Base-by-base conservation (phyloP, 2,888 invertebrate species). In the Escarpia spicata region DNA sequence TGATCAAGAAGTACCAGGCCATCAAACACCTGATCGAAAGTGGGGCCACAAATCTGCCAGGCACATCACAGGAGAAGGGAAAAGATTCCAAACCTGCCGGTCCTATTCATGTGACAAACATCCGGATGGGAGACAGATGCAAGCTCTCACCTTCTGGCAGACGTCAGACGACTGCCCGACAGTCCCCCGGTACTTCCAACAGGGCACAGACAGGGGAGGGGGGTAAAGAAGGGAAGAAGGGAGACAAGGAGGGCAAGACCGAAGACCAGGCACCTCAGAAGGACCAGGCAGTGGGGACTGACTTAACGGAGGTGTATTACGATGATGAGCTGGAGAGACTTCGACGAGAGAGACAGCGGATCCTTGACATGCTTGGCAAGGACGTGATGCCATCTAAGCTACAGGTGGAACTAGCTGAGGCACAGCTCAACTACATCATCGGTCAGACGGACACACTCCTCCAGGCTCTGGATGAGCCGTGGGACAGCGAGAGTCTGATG, bases 391-490 rank as follows among this genome's bases (percentile, higher is more conserved):
- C 96, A 43, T 95, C 96, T n/a, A 96, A 96, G 93, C 93, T 96
- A 44, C 94, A 93, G 75, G 95, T 96, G 43, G 96, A 96, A 93
- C 93, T 96, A 58, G 95, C 96, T n/a, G 96, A 96, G 93, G 96
- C 96, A 4, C 96, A 96, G 93, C 94, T 96, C n/a, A 96, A 96
- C 93, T 96, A 96, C 93, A 96, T 96, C 93, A 95, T 96, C 92
- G 96, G 96, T 2, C 96, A 96, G 94, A 96, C 96, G 19, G 96
- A 96, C 94, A 94, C 95, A 31, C 93, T 96, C n/a, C 94, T 96
- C 37, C 94, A 95, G 26, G 94, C 95, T 0, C 93, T 96, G 15
- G 96, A 96, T 91, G 93, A 94, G 58, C 93, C 93, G 2, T 93
- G 93, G 93, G 92, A 93, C 43, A 90, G 90, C 43, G 93, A 92